Evolutionary conservation across 2,797 vertebrate genomes (phyloP), one percentile per base, ranked within the genome.

Genomic region (Schizopygopsis pylzovi): DNA sequence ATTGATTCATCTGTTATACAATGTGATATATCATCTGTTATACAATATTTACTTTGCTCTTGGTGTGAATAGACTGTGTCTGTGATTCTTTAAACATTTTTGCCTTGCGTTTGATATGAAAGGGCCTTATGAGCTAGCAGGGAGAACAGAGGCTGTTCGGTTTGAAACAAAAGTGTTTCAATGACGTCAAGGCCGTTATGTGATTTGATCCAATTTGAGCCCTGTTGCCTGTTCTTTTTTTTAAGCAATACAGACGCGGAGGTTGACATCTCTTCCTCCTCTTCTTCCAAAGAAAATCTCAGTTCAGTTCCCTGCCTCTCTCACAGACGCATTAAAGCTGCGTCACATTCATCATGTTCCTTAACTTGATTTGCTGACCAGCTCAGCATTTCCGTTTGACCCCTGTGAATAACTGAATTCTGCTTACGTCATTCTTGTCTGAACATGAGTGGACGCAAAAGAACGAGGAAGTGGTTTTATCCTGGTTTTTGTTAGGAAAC

Each of bases 401-500:
- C 54, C 22, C 37, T 25, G 43, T 33, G 54, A 43, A 79, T 25
- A 61, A 79, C 18, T 61, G 13, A 79, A 61, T 61, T 56, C 65
- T 82, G 12, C 65, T 41, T 11, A 8, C 33, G n/a, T 82, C 49
- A 41, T 49, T 63, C 82, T 52, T 61, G 75, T 75, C 16, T 22
- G 47, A 4, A 41, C 79, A 16, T 13, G 41, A 76, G n/a, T 85
- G 49, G 56, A 82, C 49, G 79, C 59, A 79, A 86, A 70, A 78
- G 76, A 77, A 63, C 47, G 72, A 87, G 85, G 73, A 85, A 87
- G 67, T 20, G 15, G 45, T 25, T 41, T 82, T 81, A 56, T 76
- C 63, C 37, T 41, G 15, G 8, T 86, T 41, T 84, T 81, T 47
- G 37, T 33, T 41, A 41, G 39, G 39, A 41, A 41, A 49, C 37